These are phyloP conservation scores for Drosophila quinaria DNA, from an alignment of 2,888 invertebrate genomes.

Conservation along the genomic window DNA sequence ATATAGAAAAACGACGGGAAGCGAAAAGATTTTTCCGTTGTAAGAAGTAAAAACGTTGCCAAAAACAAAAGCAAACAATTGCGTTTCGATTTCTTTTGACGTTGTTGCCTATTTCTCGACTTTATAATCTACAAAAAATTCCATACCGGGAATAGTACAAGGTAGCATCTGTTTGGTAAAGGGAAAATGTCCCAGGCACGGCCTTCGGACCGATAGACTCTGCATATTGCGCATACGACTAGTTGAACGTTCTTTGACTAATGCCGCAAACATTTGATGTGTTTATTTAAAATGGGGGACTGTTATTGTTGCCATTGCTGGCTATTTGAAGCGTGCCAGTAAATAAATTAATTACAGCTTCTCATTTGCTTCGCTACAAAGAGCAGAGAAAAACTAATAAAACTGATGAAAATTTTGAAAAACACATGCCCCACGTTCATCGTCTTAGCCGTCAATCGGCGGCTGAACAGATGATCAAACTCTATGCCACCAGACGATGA, in stretches of 20 bases:
- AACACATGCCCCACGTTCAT: conserved; percentile 58
- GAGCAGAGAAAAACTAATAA: conserved; percentile 34
- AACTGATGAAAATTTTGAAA: conserved; percentile 42
- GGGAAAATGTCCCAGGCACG: conserved; percentile 37
- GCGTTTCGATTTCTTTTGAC: conserved; percentile 34
- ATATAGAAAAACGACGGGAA: conserved; percentile 45
- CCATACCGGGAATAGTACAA: conserved; percentile 16
- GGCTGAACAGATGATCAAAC: conserved; percentile 41
- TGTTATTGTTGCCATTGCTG: conserved; percentile 42
- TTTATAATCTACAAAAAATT: conserved; percentile 14
- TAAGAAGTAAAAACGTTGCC: conserved; percentile 67
- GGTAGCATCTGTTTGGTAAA: conserved; percentile 28
- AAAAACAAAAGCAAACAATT: conserved; percentile 57
- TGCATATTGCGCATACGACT: conserved; percentile 51
- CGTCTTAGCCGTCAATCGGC: conserved; percentile 22
- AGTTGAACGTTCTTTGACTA: conserved; percentile 54
- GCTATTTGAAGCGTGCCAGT: conserved; percentile 60
- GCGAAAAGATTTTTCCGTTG: conserved; percentile 67
- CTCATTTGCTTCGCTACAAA: conserved; percentile 50
- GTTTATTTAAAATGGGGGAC: conserved; percentile 48
- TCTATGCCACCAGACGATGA: conserved; percentile 54
- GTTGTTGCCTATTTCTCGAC: conserved; percentile 24
- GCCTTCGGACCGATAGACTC: conserved; percentile 18
- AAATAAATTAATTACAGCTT: conserved; percentile 71
- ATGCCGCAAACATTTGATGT: conserved; percentile 59